These are phyloP conservation scores for Chaenocephalus aceratus DNA, from an alignment of 2,113 vertebrate genomes.

Conservation along the genomic window DNA sequence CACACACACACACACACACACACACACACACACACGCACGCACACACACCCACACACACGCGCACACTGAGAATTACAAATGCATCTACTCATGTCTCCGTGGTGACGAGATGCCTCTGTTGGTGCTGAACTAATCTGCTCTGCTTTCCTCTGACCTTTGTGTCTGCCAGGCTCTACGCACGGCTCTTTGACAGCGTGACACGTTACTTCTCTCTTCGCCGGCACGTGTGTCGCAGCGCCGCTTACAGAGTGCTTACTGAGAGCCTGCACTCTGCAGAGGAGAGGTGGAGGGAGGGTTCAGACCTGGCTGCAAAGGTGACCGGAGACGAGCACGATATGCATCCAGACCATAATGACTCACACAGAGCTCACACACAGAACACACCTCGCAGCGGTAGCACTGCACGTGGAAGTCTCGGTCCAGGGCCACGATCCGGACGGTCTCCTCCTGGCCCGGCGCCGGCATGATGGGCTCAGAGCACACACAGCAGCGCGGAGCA, in stretches of 20 bases:
- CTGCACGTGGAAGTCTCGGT: slow-evolving; percentile 97
- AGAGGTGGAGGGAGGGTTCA: slow-evolving; percentile 43
- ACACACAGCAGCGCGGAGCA: slow-evolving; percentile 96
- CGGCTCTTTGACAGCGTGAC: slow-evolving; percentile 58
- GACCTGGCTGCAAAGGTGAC: slow-evolving; percentile 40
- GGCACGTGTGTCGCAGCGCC: slow-evolving; percentile 39
- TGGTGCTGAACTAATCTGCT: slow-evolving; percentile 74
- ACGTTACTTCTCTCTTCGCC: slow-evolving; percentile 58
- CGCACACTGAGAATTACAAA: slow-evolving; percentile 22
- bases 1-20: background rate
- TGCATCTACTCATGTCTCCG: slow-evolving; percentile 54
- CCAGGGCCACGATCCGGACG: slow-evolving; percentile 96
- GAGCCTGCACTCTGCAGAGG: slow-evolving; percentile 64
- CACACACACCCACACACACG: no score
- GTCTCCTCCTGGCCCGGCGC: slow-evolving; percentile 98
- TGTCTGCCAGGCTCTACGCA: slow-evolving; percentile 58
- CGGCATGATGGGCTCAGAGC: slow-evolving; percentile 96
- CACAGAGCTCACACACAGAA: slow-evolving; percentile 16
- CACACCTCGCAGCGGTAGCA: slow-evolving; percentile 98
- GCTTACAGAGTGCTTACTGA: slow-evolving; percentile 60
- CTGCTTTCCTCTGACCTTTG: slow-evolving; percentile 74
- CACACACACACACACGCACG: background rate
- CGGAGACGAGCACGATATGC: slow-evolving; percentile 16
- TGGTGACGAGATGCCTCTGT: slow-evolving; percentile 64
- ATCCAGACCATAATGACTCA: background rate